Evolutionary conservation across 2,113 vertebrate species (phyloP).

Genomic region (Scomber colias): DNA sequence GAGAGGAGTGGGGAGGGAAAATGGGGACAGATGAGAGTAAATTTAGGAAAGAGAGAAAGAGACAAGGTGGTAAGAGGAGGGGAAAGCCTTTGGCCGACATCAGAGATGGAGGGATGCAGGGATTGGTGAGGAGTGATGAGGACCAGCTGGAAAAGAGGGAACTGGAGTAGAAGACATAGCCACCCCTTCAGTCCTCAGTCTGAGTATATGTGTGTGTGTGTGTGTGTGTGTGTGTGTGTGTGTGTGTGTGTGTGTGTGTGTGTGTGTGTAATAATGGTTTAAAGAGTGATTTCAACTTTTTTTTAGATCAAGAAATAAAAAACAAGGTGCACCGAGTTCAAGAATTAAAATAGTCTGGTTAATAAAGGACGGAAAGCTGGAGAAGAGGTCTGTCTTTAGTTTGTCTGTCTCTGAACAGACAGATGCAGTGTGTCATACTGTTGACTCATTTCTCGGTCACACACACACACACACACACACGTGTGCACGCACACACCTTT

Average conservation of each 20-base stretch:
- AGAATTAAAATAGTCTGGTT: conserved; percentile 42
- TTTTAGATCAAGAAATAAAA: conserved; percentile 37
- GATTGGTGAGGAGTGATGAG: conserved; percentile 51
- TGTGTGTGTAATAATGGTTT: not conserved
- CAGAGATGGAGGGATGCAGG: conserved; percentile 36
- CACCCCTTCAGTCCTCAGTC: conserved; percentile 41
- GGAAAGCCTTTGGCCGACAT: conserved; percentile 37
- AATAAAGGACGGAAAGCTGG: conserved; percentile 56
- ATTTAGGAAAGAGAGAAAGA: not conserved
- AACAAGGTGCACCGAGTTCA: conserved; percentile 58
- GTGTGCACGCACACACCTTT: conserved; percentile 56
- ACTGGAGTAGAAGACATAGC: conserved; percentile 23
- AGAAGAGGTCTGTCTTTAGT: conserved; percentile 65
- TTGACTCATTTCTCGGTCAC: conserved; percentile 62
- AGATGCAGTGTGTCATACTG: conserved; percentile 73
- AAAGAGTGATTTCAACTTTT: conserved; percentile 16
- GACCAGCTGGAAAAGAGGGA: conserved; percentile 41
- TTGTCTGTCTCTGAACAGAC: conserved; percentile 59
- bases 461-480: conserved; percentile 30
- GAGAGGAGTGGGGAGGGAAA: not conserved
- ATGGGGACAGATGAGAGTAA: not conserved
- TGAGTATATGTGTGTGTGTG: conserved; percentile 25
- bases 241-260: not conserved
- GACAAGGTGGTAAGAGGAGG: not conserved
- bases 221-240: not conserved